Evolutionary conservation across 2,797 vertebrate genomes (phyloP).

Genomic region (Thunnus albacares): DNA sequence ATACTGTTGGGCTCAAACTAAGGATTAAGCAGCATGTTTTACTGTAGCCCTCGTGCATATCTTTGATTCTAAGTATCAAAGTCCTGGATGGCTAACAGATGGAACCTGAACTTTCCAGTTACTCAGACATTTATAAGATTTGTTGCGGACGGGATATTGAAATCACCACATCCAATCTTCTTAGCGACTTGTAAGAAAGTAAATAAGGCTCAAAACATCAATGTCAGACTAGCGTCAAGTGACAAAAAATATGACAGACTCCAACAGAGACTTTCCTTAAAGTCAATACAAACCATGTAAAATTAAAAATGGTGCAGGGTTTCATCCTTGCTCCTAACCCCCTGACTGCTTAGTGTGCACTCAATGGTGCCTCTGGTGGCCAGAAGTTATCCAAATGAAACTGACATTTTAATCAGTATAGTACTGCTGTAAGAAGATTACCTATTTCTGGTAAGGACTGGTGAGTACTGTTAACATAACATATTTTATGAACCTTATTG

Average conservation of each 20-base stretch:
- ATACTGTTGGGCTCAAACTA: not conserved
- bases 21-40: slow-evolving; percentile 18
- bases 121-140: slow-evolving; percentile 19
- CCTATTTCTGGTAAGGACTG: not conserved
- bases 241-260: slow-evolving; percentile 4
- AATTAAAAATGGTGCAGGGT: slow-evolving; percentile 16
- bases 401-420: not conserved
- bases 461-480: not conserved
- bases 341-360: not conserved
- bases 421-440: not conserved
- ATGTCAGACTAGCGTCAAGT: slow-evolving; percentile 18
- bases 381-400: not conserved
- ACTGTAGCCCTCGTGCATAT: not conserved
- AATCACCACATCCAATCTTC: slow-evolving; percentile 3
- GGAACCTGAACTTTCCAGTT: slow-evolving; percentile 1
- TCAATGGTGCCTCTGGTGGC: slow-evolving; percentile 5
- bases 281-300: slow-evolving; percentile 9
- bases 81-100: slow-evolving; percentile 20
- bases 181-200: slow-evolving; percentile 5
- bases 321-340: slow-evolving; percentile 1
- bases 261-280: slow-evolving; percentile 2
- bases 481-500: not conserved
- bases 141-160: not conserved
- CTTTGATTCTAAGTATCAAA: slow-evolving; percentile 11
- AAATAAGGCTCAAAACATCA: slow-evolving; percentile 33